A percentile compares a stretch with the other conserved stretches of the same genome.
Conservation (phyloP, 2,113 vertebrate genomes). For the Chaetodon auriga region DNA sequence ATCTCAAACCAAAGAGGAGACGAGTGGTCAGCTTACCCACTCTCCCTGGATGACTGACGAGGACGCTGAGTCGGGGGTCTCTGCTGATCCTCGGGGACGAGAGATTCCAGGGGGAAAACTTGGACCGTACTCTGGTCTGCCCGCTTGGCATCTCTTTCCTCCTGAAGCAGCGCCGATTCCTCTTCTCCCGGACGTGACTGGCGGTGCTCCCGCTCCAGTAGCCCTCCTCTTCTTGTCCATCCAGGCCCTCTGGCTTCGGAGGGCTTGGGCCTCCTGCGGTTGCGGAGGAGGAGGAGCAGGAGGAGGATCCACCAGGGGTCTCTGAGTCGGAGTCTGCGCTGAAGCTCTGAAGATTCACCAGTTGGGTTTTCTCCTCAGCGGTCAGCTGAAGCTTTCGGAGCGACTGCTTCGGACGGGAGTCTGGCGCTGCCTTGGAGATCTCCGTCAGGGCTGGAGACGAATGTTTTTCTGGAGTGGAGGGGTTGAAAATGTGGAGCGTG, state of each 20-base stretch:
- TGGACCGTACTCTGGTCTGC: conserved; percentile 77
- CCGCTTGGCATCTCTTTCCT: conserved; percentile 77
- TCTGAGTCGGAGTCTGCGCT: conserved; percentile 84
- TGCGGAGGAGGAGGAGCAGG: conserved; percentile 81
- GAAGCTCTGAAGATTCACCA: conserved; percentile 86
- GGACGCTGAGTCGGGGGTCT: conserved; percentile 77
- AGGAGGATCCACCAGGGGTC: conserved; percentile 74
- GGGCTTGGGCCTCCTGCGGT: conserved; percentile 63
- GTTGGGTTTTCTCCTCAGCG: conserved; percentile 83
- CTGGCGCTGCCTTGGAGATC: not conserved
- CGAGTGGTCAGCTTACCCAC: conserved; percentile 59
- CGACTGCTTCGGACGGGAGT: conserved; percentile 71
- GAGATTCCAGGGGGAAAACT: conserved; percentile 87
- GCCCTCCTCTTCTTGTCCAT: conserved; percentile 77
- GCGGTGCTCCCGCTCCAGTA: conserved; percentile 77
- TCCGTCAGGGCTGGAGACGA: conserved; percentile 7
- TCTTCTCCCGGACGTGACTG: conserved; percentile 65
- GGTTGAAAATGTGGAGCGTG: conserved; percentile 39
- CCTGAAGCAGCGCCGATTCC: conserved; percentile 76
- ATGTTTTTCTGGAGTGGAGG: not conserved
- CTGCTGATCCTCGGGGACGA: conserved; percentile 83
- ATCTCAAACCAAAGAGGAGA: not conserved
- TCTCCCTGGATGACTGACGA: conserved; percentile 58
- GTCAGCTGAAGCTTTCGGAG: conserved; percentile 81
- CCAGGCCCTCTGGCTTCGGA: conserved; percentile 60